A percentile compares a stretch with the other conserved stretches of the same genome.
Conservation (phyloP, 2,797 vertebrate genomes). For the Dallia pectoralis region DNA sequence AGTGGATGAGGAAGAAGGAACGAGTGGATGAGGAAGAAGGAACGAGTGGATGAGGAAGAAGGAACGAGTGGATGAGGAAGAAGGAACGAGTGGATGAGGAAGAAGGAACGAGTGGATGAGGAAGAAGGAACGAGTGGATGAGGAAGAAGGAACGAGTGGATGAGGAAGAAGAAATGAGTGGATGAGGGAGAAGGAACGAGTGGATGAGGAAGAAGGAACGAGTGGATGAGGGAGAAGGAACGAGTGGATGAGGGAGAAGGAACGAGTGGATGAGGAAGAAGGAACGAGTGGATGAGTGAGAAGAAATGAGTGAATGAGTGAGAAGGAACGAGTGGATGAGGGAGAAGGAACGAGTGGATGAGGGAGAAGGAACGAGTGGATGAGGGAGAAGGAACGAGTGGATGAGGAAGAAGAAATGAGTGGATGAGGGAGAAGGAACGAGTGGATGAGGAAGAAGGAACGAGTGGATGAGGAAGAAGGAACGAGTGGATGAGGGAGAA, state of each 20-base stretch:
- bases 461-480: constrained; percentile 37
- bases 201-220: constrained; percentile 41
- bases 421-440: no score
- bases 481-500: constrained; percentile 30
- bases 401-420: constrained; percentile 26
- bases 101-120: constrained; percentile 30
- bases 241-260: no score
- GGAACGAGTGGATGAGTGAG: constrained; percentile 30
- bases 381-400: no score
- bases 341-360: constrained; percentile 32
- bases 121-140: constrained; percentile 36
- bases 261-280: constrained; percentile 30
- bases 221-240: constrained; percentile 30
- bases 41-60: constrained; percentile 30
- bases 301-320: constrained; percentile 31
- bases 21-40: constrained; percentile 37
- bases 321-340: constrained; percentile 28
- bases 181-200: constrained; percentile 27
- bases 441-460: constrained; percentile 30
- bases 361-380: constrained; percentile 28
- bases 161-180: constrained; percentile 36
- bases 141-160: constrained; percentile 28
- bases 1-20: constrained; percentile 30
- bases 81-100: constrained; percentile 31
- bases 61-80: constrained; percentile 36